phyloP scores from a whole-genome alignment of 2,888 invertebrate genomes.

The Pollenia angustigena region DNA sequence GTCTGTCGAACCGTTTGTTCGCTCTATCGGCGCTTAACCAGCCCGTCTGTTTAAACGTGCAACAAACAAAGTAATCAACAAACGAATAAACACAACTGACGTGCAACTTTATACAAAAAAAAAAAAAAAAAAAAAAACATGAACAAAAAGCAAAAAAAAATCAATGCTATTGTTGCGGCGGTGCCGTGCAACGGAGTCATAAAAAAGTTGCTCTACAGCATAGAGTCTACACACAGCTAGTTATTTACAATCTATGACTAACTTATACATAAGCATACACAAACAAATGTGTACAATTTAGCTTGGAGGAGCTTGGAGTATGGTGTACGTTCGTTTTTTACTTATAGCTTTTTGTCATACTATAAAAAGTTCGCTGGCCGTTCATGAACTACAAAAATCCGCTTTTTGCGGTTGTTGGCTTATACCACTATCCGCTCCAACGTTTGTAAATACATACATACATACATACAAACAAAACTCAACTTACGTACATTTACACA shows the following conservation, averaged over 20 bases:
- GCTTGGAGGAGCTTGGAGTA: conserved; percentile 44
- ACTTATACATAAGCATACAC: conserved; percentile 32
- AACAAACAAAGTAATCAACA: conserved; percentile 60
- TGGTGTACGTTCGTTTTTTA: conserved; percentile 54
- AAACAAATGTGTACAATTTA: conserved; percentile 22
- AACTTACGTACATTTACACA: conserved; percentile 25
- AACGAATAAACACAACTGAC: conserved; percentile 51
- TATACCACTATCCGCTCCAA: conserved; percentile 57
- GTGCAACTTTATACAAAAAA: conserved; percentile 52
- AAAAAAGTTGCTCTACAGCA: conserved; percentile 59
- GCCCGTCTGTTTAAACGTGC: conserved; percentile 56
- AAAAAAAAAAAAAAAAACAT: conserved; percentile 5
- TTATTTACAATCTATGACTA: conserved; percentile 21
- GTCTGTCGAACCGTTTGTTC: background rate
- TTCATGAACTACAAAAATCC: conserved; percentile 75
- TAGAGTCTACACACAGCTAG: conserved; percentile 23
- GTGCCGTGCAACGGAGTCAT: conserved; percentile 68
- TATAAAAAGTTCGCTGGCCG: conserved; percentile 75
- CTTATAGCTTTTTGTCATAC: conserved; percentile 69
- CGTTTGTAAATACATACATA: conserved; percentile 13
- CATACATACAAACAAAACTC: background rate
- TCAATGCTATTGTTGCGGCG: conserved; percentile 64
- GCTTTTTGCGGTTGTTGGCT: conserved; percentile 75
- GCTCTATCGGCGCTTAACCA: conserved; percentile 1
- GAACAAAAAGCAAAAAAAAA: conserved; percentile 40